Percentiles rank a stretch among this genome's conserved stretches.
These are phyloP conservation scores for Tenebrosternarchus preto DNA, from an alignment of 2,113 vertebrate genomes.

Conservation along the genomic window DNA sequence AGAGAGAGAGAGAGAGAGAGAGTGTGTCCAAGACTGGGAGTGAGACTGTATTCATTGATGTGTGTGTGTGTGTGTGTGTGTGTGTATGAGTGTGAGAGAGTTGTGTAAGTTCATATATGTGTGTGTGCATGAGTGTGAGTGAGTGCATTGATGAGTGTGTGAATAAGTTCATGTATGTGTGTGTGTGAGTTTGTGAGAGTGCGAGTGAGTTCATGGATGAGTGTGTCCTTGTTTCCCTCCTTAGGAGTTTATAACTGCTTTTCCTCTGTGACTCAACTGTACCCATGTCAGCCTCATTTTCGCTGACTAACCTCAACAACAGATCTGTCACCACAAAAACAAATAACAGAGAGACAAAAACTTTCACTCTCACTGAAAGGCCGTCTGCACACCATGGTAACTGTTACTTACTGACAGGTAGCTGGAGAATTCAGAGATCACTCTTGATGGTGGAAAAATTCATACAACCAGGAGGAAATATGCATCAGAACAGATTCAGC, in stretches of 20 bases:
- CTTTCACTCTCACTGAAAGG: neutral
- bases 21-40: neutral
- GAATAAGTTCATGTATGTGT: slow-evolving; percentile 1
- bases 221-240: slow-evolving; percentile 33
- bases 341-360: slow-evolving; percentile 14
- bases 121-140: neutral
- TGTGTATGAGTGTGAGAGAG: neutral
- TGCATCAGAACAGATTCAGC: neutral
- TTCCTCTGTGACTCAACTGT: slow-evolving; percentile 7
- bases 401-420: slow-evolving; percentile 16
- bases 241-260: slow-evolving; percentile 10
- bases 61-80: neutral
- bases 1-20: neutral
- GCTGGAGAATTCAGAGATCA: slow-evolving; percentile 18
- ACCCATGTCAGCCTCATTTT: slow-evolving; percentile 13
- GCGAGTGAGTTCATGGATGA: neutral
- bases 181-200: slow-evolving; percentile 4
- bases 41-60: neutral
- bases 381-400: neutral
- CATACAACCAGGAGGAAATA: neutral
- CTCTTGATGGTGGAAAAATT: slow-evolving; percentile 3
- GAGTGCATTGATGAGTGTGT: neutral
- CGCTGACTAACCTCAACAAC: slow-evolving; percentile 20
- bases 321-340: slow-evolving; percentile 4
- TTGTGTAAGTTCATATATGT: neutral